Evolutionary conservation across 2,797 vertebrate species (phyloP), one percentile per base, ranked within the genome.

Genomic region (Harpagifer antarcticus): DNA sequence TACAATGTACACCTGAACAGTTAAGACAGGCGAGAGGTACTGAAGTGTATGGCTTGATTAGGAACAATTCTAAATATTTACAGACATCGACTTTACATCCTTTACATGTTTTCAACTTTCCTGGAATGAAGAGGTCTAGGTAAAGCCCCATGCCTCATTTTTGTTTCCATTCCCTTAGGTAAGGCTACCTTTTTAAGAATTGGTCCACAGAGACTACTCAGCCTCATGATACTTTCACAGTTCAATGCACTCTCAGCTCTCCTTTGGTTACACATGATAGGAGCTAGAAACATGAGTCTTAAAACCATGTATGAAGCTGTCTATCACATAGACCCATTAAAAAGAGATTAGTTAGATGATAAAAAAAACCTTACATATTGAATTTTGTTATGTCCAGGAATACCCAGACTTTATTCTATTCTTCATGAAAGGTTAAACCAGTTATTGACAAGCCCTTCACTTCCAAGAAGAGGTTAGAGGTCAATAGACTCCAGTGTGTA

Each of bases 11-110:
- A 95, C 95, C 95, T 95, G 95, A 94, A 94, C 90, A 92, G 86
- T 91, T 84, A 92, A 91, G 92, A 94, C 94, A 95, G 93, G 93
- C 64, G 86, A 94, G 95, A 96, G 95, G 95, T 96, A 96, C 94
- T 95, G 89, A 94, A 95, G 94, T 95, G 94, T 95, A 96, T 96
- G 95, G 95, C 95, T 96, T 96, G 88, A 91, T 94, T 93, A 91
- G 93, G 90, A 93, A 60, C 82, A 87, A 82, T 86, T 92, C 81
- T 82, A 92, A 92, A 90, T 95, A 92, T 93, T 88, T 91, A 95
- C 88, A 95, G 86, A 93, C 83, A 91, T 92, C 83, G 87, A 93
- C 89, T 91, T 89, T 91, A 91, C 87, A 90, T 86, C 78, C 72
- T 93, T 84, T 93, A 93, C 84, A 93, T 89, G 71, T 93, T 90